phyloP scores from a whole-genome alignment of 2,888 invertebrate species.

The Margaritifera margaritifera region DNA sequence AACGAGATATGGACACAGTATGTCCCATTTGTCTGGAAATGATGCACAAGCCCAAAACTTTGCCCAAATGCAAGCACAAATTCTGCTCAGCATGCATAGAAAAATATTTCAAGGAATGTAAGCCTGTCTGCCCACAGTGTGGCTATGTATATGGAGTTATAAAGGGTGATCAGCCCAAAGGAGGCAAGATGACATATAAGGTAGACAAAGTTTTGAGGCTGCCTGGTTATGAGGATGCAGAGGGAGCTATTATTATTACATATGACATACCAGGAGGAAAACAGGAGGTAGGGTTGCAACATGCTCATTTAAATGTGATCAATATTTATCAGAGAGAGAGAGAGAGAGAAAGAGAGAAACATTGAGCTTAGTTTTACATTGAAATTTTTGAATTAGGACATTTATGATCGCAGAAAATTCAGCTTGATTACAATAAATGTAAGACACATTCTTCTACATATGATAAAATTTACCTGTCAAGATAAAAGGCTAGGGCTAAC shows the following conservation, averaged over 20 bases:
- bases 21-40: constrained; percentile 51
- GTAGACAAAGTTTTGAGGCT: constrained; percentile 21
- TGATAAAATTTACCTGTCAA: no score
- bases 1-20: no score
- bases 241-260: constrained; percentile 33
- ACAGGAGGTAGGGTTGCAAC: constrained; percentile 32
- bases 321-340: no score
- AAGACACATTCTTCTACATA: no score
- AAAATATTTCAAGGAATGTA: constrained; percentile 41
- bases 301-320: no score
- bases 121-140: constrained; percentile 63
- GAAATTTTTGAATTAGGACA: no score
- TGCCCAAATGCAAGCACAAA: constrained; percentile 49
- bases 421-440: no score
- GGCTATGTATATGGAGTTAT: constrained; percentile 51
- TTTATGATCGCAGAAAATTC: no score
- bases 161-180: constrained; percentile 57
- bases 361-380: no score
- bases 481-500: no score
- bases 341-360: no score
- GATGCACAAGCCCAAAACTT: constrained; percentile 34
- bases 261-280: constrained; percentile 40
- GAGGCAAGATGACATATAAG: constrained; percentile 48
- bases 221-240: constrained; percentile 32
- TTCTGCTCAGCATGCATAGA: constrained; percentile 61